phyloP scores from a whole-genome alignment of 2,797 vertebrate species.

The Aphelocoma californica region DNA sequence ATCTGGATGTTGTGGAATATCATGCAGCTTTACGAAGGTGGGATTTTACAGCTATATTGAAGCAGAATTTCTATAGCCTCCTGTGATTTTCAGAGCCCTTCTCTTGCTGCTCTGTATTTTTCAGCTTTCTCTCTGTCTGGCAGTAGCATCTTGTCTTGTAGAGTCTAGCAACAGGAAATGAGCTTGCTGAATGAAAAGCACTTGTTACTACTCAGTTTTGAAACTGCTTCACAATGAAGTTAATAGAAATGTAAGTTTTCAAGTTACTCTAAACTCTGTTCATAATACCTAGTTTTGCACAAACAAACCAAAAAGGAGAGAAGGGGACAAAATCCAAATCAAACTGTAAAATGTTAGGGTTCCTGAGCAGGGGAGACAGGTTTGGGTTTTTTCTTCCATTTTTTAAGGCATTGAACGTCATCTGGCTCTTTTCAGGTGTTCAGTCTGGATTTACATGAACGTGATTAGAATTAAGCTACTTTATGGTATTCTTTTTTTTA shows the following conservation, averaged over 20 bases:
- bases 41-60: neutral
- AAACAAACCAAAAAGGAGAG: neutral
- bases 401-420: neutral
- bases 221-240: neutral
- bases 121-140: neutral
- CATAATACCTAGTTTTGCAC: neutral
- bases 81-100: neutral
- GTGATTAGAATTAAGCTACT: slow-evolving; percentile 14
- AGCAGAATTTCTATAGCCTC: neutral
- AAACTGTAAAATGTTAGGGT: neutral
- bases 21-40: neutral
- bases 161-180: neutral
- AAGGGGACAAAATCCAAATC: neutral
- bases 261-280: neutral
- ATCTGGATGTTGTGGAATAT: neutral
- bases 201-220: neutral
- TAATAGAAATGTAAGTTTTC: neutral
- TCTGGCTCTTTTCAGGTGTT: neutral
- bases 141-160: neutral
- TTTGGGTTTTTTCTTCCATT: neutral
- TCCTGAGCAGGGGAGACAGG: neutral
- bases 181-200: neutral
- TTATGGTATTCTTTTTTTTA: neutral
- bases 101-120: neutral
- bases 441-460: neutral